Evolutionary conservation across 2,888 invertebrate species (phyloP).

Genomic region (Agrochola circellaris): DNA sequence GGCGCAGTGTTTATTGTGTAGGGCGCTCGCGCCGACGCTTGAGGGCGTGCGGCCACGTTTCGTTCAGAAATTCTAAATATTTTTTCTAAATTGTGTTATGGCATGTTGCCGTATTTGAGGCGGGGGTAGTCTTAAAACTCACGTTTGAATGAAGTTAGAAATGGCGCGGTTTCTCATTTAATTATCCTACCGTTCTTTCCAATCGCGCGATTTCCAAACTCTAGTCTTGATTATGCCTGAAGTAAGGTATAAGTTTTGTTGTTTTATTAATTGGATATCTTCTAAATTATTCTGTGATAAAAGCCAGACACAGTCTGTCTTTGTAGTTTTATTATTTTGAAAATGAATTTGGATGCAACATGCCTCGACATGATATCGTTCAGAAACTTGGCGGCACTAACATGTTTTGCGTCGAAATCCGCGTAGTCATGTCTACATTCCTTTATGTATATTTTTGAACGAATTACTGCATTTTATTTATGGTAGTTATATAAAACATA

Average conservation of each 20-base stretch:
- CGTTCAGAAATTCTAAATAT: slow-evolving; percentile 53
- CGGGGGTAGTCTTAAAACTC: slow-evolving; percentile 14
- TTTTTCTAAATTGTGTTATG: slow-evolving; percentile 56
- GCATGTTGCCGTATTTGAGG: slow-evolving; percentile 31
- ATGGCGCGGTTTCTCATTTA: slow-evolving; percentile 39
- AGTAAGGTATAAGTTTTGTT: slow-evolving; percentile 14
- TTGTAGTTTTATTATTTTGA: slow-evolving; percentile 43
- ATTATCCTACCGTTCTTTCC: slow-evolving; percentile 20
- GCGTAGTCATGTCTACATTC: slow-evolving; percentile 80
- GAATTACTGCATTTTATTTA: slow-evolving; percentile 81
- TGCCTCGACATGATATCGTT: slow-evolving; percentile 48
- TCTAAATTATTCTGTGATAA: slow-evolving; percentile 60
- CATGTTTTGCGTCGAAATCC: slow-evolving; percentile 58
- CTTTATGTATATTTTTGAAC: slow-evolving; percentile 78
- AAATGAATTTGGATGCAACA: slow-evolving; percentile 28
- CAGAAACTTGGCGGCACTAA: slow-evolving; percentile 73
- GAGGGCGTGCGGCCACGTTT: slow-evolving; percentile 86
- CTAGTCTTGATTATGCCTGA: slow-evolving; percentile 37
- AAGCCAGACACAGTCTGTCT: slow-evolving; percentile 49
- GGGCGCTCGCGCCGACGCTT: slow-evolving; percentile 82
- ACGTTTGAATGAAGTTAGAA: slow-evolving; percentile 21
- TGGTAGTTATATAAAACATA: slow-evolving; percentile 75
- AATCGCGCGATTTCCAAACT: slow-evolving; percentile 38
- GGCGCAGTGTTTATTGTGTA: slow-evolving; percentile 69
- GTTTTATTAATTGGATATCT: slow-evolving; percentile 36